Percentiles rank a stretch among this genome's conserved stretches.
phyloP scores from a whole-genome alignment of 92 coral and sea anemone genomes.

The Parazoanthus darwini region DNA sequence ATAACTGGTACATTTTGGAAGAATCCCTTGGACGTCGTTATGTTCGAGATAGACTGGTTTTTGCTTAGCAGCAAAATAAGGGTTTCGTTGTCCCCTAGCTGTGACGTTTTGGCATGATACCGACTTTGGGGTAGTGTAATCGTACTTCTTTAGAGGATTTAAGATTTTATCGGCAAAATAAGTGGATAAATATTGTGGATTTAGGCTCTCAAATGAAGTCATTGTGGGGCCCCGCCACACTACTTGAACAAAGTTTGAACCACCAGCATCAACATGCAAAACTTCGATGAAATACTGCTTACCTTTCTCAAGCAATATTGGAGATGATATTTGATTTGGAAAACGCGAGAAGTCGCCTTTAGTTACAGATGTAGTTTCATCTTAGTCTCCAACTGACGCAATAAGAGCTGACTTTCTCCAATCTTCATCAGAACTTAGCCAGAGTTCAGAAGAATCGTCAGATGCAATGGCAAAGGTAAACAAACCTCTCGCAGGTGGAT shows the following conservation, averaged over 20 bases:
- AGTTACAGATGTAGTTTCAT: constrained; percentile 8
- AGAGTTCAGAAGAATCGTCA: constrained; percentile 53
- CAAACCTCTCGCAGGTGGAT: constrained; percentile 45
- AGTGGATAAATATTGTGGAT: constrained; percentile 3
- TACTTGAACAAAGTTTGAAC: constrained; percentile 41
- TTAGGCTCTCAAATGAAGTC: constrained; percentile 23
- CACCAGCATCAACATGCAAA: not conserved
- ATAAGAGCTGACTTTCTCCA: constrained; percentile 40
- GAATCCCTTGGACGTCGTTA: not conserved
- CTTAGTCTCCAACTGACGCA: constrained; percentile 28
- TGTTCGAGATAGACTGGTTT: constrained; percentile 7
- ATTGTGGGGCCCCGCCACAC: constrained; percentile 49
- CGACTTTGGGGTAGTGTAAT: not conserved
- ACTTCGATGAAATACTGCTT: constrained; percentile 48
- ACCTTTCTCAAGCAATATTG: constrained; percentile 22
- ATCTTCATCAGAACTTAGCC: constrained; percentile 46
- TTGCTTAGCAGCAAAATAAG: not conserved
- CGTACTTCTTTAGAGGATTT: constrained; percentile 27
- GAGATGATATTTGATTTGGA: constrained; percentile 44
- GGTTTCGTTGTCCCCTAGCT: constrained; percentile 4
- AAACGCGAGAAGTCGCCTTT: constrained; percentile 38
- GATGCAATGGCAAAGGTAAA: constrained; percentile 51
- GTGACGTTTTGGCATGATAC: not conserved
- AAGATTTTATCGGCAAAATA: constrained; percentile 30
- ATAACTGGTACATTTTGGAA: constrained; percentile 11